These are phyloP conservation scores for Microctonus aethiopoides DNA, from an alignment of 2,888 invertebrate species.

Conservation along the genomic window DNA sequence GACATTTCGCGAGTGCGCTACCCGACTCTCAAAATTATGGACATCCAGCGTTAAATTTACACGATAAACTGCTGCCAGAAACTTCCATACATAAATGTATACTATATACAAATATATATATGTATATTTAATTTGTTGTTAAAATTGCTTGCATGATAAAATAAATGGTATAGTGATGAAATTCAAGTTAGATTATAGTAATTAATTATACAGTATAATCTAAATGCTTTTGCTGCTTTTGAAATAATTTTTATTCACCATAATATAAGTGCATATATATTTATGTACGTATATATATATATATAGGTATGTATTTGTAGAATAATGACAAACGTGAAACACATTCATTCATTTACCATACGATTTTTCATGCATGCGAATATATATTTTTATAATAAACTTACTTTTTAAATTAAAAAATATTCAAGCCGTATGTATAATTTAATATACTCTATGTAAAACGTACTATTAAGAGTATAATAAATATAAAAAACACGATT, in stretches of 20 bases:
- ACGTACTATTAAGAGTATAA: background rate
- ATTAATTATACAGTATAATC: no score
- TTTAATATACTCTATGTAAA: background rate
- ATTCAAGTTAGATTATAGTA: background rate
- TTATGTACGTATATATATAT: background rate
- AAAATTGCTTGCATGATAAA: background rate
- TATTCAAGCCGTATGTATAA: background rate
- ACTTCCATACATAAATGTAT: background rate
- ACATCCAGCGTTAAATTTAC: constrained; percentile 9
- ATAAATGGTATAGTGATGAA: background rate
- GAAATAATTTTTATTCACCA: no score
- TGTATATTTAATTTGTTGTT: background rate
- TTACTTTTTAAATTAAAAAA: background rate
- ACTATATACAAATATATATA: background rate
- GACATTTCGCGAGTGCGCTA: constrained; percentile 29
- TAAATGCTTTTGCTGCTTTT: background rate
- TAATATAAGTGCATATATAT: background rate
- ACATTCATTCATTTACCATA: background rate
- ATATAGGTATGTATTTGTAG: background rate
- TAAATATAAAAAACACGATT: constrained; percentile 20
- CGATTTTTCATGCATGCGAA: background rate
- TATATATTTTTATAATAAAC: background rate
- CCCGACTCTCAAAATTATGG: constrained; percentile 29
- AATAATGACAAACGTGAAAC: background rate
- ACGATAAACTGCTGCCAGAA: background rate